phyloP scores from a whole-genome alignment of 2,888 invertebrate genomes.

The Eremobia ochroleuca region DNA sequence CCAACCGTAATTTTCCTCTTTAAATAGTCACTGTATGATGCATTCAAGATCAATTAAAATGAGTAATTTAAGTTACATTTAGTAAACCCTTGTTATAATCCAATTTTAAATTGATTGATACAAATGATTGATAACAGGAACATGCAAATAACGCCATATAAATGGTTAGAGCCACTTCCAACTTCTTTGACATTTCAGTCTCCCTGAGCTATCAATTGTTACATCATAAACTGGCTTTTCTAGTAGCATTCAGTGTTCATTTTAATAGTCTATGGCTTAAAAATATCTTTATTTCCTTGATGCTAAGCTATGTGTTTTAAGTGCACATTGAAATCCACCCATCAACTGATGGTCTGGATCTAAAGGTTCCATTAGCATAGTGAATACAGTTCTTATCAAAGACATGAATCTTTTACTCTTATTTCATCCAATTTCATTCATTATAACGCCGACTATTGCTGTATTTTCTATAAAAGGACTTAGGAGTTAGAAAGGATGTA shows the following conservation, averaged over 20 bases:
- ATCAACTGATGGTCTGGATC: too few relatives aligned
- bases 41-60: neutral
- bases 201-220: constrained; percentile 19
- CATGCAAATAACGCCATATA: constrained; percentile 6
- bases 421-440: neutral
- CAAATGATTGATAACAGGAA: constrained; percentile 19
- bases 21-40: neutral
- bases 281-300: constrained; percentile 5
- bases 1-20: constrained; percentile 47
- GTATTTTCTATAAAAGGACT: neutral
- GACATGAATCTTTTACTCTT: neutral
- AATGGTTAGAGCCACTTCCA: constrained; percentile 16
- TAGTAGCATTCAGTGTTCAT: constrained; percentile 21
- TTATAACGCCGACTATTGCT: neutral
- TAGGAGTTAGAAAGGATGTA: neutral
- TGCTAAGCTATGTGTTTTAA: neutral
- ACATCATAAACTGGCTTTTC: constrained; percentile 38
- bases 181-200: constrained; percentile 26
- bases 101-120: constrained; percentile 32
- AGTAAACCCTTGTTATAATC: constrained; percentile 8
- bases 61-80: neutral
- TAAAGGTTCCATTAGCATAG: neutral
- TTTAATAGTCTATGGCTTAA: constrained; percentile 16
- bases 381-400: neutral
- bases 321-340: neutral